Evolutionary conservation across 2,113 vertebrate species (phyloP).

Genomic region (Scomber colias): DNA sequence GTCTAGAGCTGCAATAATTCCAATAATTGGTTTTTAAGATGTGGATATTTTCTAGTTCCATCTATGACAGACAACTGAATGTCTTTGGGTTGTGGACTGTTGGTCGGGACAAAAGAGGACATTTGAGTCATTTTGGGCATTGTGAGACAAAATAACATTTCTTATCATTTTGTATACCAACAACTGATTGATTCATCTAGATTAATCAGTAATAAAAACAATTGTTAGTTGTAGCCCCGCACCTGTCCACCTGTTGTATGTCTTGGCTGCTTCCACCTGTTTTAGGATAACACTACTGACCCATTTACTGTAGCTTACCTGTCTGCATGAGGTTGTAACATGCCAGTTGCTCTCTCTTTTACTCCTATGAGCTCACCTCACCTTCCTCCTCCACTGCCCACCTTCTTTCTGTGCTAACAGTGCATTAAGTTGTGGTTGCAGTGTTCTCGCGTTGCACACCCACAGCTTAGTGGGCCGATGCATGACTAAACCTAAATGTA

Average conservation of each 20-base stretch:
- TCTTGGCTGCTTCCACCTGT: not conserved
- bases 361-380: not conserved
- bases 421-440: slow-evolving; percentile 26
- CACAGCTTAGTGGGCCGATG: slow-evolving; percentile 27
- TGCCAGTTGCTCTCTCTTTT: slow-evolving; percentile 1
- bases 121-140: too few relatives aligned
- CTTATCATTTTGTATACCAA: too few relatives aligned
- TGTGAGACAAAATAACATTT: too few relatives aligned
- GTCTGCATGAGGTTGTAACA: slow-evolving; percentile 11
- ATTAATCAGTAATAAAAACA: too few relatives aligned
- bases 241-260: not conserved
- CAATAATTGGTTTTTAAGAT: too few relatives aligned
- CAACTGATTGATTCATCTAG: too few relatives aligned
- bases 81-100: too few relatives aligned
- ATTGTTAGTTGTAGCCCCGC: too few relatives aligned
- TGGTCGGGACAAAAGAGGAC: too few relatives aligned
- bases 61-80: too few relatives aligned
- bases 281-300: slow-evolving; percentile 43
- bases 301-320: slow-evolving; percentile 2
- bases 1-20: too few relatives aligned
- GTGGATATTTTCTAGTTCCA: too few relatives aligned
- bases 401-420: slow-evolving; percentile 24
- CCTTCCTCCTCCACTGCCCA: not conserved
- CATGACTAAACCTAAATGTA: slow-evolving; percentile 60
- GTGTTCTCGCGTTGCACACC: slow-evolving; percentile 19